Conservation (phyloP, 1,140 invertebrate genomes). For the Propsilocerus akamusi region DNA sequence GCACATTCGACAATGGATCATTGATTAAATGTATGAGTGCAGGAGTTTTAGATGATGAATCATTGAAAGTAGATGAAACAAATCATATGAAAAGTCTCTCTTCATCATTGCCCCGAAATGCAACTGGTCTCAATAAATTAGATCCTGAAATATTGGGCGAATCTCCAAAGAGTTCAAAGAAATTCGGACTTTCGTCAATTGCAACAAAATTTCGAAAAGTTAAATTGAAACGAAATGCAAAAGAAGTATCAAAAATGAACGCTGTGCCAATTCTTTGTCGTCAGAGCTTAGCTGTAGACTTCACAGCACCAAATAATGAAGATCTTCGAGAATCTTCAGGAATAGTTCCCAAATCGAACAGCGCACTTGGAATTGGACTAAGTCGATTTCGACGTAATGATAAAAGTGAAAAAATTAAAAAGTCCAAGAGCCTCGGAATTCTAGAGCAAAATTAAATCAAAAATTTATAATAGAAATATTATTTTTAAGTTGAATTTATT, state of each 20-base stretch:
- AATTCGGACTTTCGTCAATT: conserved; percentile 37
- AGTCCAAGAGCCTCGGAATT: conserved; percentile 5
- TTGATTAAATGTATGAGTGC: conserved; percentile 47
- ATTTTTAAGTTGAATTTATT: neutral
- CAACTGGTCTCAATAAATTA: conserved; percentile 14
- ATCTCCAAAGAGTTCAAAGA: conserved; percentile 9
- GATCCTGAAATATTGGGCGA: conserved; percentile 17
- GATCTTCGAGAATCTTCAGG: neutral
- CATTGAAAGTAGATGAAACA: conserved; percentile 18
- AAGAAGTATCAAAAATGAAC: conserved; percentile 24
- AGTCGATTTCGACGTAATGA: neutral
- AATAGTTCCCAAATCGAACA: neutral
- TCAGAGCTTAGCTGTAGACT: conserved; percentile 27
- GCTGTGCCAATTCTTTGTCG: conserved; percentile 41
- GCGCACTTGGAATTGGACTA: neutral
- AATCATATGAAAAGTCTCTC: too few relatives aligned
- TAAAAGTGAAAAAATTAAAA: neutral
- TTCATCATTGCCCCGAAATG: conserved; percentile 16
- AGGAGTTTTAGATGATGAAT: conserved; percentile 35
- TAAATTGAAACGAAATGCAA: conserved; percentile 23
- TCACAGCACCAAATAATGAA: neutral
- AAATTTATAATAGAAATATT: too few relatives aligned
- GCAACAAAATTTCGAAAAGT: conserved; percentile 40
- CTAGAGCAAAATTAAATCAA: too few relatives aligned
- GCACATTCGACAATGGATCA: conserved; percentile 12